Evolutionary conservation across 2,797 vertebrate species (phyloP).

Genomic region (Amazonetta brasiliensis): DNA sequence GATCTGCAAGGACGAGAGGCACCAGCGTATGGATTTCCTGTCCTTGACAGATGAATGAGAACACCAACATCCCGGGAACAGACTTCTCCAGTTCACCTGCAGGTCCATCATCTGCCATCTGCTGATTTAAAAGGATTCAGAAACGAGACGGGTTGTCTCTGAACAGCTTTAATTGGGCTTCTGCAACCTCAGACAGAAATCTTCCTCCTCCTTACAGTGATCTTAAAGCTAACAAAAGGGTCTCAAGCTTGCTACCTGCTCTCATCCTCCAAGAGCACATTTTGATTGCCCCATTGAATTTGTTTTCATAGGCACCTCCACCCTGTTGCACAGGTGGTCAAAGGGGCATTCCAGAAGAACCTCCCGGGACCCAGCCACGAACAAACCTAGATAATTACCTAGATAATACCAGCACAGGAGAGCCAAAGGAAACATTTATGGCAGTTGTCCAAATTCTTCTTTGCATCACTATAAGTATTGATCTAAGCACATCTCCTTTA

Average conservation of each 20-base stretch:
- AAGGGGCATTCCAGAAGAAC: not conserved
- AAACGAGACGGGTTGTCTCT: not conserved
- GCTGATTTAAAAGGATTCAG: not conserved
- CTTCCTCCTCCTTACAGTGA: not conserved
- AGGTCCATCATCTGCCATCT: not conserved
- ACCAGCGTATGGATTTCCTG: not conserved
- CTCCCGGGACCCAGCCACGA: not conserved
- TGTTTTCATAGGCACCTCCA: not conserved
- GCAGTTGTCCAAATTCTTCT: not conserved
- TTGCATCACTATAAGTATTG: not conserved
- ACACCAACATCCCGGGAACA: not conserved
- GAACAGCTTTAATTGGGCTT: not conserved
- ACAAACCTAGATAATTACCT: not conserved
- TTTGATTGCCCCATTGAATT: not conserved
- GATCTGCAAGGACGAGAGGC: not conserved
- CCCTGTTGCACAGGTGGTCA: not conserved
- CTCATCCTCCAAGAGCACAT: not conserved
- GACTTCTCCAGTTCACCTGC: not conserved
- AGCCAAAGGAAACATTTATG: not conserved
- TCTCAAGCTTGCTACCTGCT: not conserved
- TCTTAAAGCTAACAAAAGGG: not conserved
- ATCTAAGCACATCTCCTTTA: not conserved
- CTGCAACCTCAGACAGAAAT: not conserved
- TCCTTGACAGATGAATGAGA: not conserved
- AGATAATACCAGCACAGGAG: not conserved